Conservation (phyloP, 2,113 vertebrate genomes). For the Ammodramus savannarum region DNA sequence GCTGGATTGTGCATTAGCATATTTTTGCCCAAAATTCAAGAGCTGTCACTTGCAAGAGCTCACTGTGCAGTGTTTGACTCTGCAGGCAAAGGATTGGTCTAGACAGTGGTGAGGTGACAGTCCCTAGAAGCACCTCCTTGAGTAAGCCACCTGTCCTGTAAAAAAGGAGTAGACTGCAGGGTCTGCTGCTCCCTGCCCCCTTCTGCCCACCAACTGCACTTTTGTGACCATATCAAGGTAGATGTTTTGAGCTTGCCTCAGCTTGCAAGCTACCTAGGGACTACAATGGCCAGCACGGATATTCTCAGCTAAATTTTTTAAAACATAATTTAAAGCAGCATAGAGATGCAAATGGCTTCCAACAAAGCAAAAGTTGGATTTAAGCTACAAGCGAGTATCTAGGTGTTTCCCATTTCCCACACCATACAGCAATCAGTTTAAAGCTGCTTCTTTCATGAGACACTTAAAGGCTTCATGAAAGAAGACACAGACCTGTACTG, state of each 20-base stretch:
- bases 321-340: not conserved
- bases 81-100: not conserved
- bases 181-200: not conserved
- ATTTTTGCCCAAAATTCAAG: not conserved
- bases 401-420: not conserved
- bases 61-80: not conserved
- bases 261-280: not conserved
- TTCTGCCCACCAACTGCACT: not conserved
- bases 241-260: not conserved
- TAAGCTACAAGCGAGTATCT: not conserved
- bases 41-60: not conserved
- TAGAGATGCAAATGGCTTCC: not conserved
- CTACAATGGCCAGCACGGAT: not conserved
- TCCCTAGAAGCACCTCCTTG: not conserved
- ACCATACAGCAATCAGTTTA: not conserved
- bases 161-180: not conserved
- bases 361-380: not conserved
- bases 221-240: not conserved
- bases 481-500: not conserved
- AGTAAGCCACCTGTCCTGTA: not conserved
- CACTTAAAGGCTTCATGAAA: not conserved
- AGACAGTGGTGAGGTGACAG: not conserved
- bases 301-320: not conserved
- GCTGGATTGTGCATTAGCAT: not conserved
- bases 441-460: not conserved